Percentiles rank a stretch among this genome's conserved stretches.
Conservation (phyloP, 2,888 invertebrate genomes). For the Steinernema carpocapsae region DNA sequence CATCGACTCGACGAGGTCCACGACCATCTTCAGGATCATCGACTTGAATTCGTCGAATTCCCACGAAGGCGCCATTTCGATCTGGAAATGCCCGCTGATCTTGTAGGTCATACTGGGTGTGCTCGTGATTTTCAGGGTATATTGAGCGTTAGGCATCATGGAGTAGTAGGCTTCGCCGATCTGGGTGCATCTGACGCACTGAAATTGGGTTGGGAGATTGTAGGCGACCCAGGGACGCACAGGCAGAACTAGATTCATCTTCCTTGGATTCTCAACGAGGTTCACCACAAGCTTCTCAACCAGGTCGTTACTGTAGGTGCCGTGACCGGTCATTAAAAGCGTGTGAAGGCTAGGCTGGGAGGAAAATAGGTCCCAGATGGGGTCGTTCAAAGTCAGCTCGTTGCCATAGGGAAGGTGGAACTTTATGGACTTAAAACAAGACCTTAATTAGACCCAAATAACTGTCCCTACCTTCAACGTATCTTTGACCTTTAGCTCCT, state of each 20-base stretch:
- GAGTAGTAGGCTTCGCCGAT: constrained; percentile 5
- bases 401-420: constrained; percentile 20
- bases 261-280: neutral
- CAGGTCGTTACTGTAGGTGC: neutral
- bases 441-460: neutral
- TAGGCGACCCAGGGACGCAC: constrained; percentile 17
- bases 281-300: neutral
- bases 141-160: neutral
- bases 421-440: neutral
- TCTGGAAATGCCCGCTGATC: constrained; percentile 6
- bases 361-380: neutral
- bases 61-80: neutral
- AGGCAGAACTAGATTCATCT: neutral
- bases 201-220: neutral
- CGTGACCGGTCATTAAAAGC: neutral
- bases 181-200: neutral
- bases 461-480: neutral
- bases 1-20: neutral
- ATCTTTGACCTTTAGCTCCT: neutral
- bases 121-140: constrained; percentile 5
- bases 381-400: neutral
- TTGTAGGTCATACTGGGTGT: neutral
- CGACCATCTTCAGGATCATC: neutral
- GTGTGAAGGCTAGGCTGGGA: neutral
- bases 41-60: constrained; percentile 8